Conservation (phyloP, 2,888 invertebrate genomes). For the Hirtodrosophila alboralis region DNA sequence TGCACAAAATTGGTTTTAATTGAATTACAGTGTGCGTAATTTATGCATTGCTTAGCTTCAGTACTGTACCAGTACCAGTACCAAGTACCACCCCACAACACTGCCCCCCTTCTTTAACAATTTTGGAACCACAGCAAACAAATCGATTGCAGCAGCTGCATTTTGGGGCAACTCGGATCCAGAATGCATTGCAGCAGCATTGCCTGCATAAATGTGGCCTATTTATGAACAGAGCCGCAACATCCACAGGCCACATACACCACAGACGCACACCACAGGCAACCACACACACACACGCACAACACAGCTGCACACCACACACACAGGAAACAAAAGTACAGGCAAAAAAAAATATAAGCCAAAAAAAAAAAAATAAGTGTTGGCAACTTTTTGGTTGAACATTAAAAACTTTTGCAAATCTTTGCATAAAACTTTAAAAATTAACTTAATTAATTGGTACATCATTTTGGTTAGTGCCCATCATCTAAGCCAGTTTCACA, state of each 20-base stretch:
- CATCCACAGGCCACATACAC: slow-evolving; percentile 15
- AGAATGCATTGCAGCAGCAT: slow-evolving; percentile 26
- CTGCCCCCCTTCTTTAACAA: neutral
- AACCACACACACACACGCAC: slow-evolving; percentile 8
- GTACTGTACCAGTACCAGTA: too few species aligned
- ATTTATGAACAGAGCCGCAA: slow-evolving; percentile 47
- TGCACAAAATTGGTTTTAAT: slow-evolving; percentile 71
- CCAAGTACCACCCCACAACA: neutral
- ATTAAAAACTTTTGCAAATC: slow-evolving; percentile 24
- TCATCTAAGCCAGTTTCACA: neutral
- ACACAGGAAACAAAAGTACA: too few species aligned
- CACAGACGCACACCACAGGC: slow-evolving; percentile 1
- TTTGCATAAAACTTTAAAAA: slow-evolving; percentile 40
- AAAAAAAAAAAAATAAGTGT: too few species aligned
- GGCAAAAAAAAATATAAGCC: too few species aligned
- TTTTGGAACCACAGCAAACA: slow-evolving; percentile 32
- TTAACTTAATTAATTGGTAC: slow-evolving; percentile 66
- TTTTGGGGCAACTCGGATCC: slow-evolving; percentile 27
- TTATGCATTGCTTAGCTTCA: slow-evolving; percentile 67
- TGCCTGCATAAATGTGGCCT: slow-evolving; percentile 56
- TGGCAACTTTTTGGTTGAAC: slow-evolving; percentile 5
- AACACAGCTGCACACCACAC: slow-evolving; percentile 1
- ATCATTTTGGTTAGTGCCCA: slow-evolving; percentile 38
- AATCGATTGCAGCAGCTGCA: slow-evolving; percentile 35
- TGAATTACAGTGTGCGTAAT: slow-evolving; percentile 71